Evolutionary conservation across 1,140 invertebrate species (phyloP).

Genomic region (Onthophagus taurus): DNA sequence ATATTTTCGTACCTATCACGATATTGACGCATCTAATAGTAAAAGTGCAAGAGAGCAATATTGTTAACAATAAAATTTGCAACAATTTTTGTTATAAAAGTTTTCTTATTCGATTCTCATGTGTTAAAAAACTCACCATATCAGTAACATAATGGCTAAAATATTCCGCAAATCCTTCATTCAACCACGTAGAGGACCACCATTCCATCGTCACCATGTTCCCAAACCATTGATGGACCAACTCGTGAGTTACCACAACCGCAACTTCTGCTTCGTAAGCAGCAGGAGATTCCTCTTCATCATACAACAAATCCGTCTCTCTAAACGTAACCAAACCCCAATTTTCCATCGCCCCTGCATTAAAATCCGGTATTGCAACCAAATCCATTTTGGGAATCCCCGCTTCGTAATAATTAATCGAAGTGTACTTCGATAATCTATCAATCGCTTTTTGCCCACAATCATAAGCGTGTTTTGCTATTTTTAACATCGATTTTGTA

Average conservation of each 20-base stretch:
- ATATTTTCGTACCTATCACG: too few species aligned
- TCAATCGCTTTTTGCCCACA: background rate
- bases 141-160: too few species aligned
- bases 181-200: conserved; percentile 44
- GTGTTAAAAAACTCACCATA: too few species aligned
- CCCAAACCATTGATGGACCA: conserved; percentile 37
- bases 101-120: too few species aligned
- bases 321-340: conserved; percentile 8
- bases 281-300: background rate
- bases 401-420: background rate
- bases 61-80: too few species aligned
- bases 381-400: background rate
- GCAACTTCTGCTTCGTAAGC: conserved; percentile 1
- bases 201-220: conserved; percentile 32
- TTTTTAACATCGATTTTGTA: too few species aligned
- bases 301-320: background rate
- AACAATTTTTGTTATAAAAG: too few species aligned
- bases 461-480: conserved; percentile 11
- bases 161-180: conserved; percentile 35
- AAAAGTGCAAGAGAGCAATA: too few species aligned
- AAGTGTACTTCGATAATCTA: background rate
- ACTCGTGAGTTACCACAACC: conserved; percentile 22
- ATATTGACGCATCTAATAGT: too few species aligned
- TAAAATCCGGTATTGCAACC: conserved; percentile 3
- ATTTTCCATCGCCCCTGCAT: conserved; percentile 8